Evolutionary conservation across 2,797 vertebrate genomes (phyloP).

Genomic region (Lepus oiostolus): DNA sequence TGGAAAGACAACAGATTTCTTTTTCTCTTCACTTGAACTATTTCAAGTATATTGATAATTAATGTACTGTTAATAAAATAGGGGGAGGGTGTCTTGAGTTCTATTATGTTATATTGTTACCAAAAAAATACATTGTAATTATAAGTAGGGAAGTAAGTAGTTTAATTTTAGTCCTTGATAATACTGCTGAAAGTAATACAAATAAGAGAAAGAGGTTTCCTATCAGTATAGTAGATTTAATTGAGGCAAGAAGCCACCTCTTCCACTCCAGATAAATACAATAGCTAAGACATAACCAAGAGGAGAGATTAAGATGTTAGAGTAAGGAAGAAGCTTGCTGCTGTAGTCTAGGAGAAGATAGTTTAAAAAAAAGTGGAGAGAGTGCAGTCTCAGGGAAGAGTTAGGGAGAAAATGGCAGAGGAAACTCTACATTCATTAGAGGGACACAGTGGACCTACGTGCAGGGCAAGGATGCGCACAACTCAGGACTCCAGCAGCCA

Average conservation of each 20-base stretch:
- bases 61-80: not conserved
- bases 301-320: slow-evolving; percentile 2
- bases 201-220: not conserved
- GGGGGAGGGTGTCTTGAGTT: not conserved
- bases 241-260: not conserved
- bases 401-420: not conserved
- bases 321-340: not conserved
- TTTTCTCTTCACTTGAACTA: slow-evolving; percentile 11
- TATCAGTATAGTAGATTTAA: not conserved
- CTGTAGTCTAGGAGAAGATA: no score
- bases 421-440: not conserved
- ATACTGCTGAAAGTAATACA: not conserved
- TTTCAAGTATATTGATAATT: not conserved
- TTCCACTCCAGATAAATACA: not conserved
- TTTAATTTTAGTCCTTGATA: slow-evolving; percentile 30
- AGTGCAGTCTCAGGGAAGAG: no score
- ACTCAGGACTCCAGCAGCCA: no score
- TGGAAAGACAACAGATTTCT: not conserved
- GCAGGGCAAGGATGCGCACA: no score
- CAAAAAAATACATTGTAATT: not conserved
- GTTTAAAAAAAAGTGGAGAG: no score
- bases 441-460: no score
- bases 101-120: not conserved
- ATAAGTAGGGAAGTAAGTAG: not conserved
- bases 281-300: not conserved